Conservation (phyloP, 1,140 invertebrate species). For the Tigriopus japonicus region DNA sequence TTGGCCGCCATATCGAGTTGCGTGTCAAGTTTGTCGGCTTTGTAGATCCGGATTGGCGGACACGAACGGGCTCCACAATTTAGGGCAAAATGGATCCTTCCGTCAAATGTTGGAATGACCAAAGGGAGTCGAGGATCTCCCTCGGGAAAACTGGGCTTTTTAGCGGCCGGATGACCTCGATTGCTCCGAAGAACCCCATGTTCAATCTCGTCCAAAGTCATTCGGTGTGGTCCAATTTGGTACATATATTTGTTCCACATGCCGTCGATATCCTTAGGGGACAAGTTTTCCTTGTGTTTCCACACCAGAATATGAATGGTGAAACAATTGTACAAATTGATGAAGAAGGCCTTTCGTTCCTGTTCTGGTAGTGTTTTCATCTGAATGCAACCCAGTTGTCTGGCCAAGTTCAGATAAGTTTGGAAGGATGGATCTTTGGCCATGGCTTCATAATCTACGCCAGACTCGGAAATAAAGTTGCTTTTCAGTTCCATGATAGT, state of each 20-base stretch:
- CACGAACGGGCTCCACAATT: constrained; percentile 27
- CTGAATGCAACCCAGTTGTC: too few relatives aligned
- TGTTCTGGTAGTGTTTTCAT: constrained; percentile 6
- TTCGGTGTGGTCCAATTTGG: not conserved
- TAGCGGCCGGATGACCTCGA: constrained; percentile 22
- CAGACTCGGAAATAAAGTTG: too few relatives aligned
- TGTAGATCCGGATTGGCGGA: constrained; percentile 24
- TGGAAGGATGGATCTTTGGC: too few relatives aligned
- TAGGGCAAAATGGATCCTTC: constrained; percentile 26
- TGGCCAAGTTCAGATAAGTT: too few relatives aligned
- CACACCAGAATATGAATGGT: constrained; percentile 16
- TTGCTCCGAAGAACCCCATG: constrained; percentile 20
- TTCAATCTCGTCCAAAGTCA: not conserved
- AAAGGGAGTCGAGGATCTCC: constrained; percentile 23
- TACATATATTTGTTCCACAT: not conserved
- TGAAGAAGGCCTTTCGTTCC: constrained; percentile 17
- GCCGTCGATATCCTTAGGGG: not conserved
- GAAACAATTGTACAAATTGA: constrained; percentile 18
- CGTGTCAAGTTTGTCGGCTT: constrained; percentile 20
- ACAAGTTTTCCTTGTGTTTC: too few relatives aligned
- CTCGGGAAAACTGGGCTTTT: constrained; percentile 19
- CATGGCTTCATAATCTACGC: too few relatives aligned
- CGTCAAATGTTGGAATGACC: constrained; percentile 21
- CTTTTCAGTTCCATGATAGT: too few relatives aligned
- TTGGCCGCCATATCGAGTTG: constrained; percentile 21